phyloP scores from a whole-genome alignment of 2,797 vertebrate genomes.

The Agapornis canus region DNA sequence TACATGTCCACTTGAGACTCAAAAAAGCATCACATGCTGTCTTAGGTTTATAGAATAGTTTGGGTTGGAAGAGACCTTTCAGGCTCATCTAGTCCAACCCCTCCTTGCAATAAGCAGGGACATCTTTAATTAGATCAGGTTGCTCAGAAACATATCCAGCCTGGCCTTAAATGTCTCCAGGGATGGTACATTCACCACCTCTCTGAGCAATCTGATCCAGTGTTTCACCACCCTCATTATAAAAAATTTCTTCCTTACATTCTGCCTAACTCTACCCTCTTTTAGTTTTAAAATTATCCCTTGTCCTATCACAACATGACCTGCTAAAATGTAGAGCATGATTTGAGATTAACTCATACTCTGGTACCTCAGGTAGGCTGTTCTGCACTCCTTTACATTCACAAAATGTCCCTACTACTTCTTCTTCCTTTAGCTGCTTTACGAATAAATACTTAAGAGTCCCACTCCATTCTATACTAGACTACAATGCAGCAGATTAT shows the following conservation, averaged over 20 bases:
- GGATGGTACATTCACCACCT: background rate
- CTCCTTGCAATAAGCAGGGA: accelerated
- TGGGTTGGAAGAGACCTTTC: background rate
- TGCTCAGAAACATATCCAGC: background rate
- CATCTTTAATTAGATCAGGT: background rate
- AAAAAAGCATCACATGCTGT: background rate
- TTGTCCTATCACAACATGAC: background rate
- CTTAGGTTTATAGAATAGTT: background rate
- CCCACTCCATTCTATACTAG: background rate
- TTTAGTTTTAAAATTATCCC: background rate
- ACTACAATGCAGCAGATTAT: background rate
- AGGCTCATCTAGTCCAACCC: background rate
- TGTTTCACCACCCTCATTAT: accelerated
- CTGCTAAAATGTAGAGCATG: background rate
- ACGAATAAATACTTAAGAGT: background rate
- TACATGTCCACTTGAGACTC: background rate
- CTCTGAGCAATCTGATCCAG: background rate
- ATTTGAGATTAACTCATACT: background rate
- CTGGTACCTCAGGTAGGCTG: background rate
- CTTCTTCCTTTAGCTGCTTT: background rate
- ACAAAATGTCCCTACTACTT: background rate
- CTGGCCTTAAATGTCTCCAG: background rate
- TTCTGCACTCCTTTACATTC: background rate
- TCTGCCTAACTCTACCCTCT: background rate
- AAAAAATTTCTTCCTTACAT: background rate